Base-by-base conservation (phyloP, 2,113 vertebrate species). In the Phaethornis superciliosus region DNA sequence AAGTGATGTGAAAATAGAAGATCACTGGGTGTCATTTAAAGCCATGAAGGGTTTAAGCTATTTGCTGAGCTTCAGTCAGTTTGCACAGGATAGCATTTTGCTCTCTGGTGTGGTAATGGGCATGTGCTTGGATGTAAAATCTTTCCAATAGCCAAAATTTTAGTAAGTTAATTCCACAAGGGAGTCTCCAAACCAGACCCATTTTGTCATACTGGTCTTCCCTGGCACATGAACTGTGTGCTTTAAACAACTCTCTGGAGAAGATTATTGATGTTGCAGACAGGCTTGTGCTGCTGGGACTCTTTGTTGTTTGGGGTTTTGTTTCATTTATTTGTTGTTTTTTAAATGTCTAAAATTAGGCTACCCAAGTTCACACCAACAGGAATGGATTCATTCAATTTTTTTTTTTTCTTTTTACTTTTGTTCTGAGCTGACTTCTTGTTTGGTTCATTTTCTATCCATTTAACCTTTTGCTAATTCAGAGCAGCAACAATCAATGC, bases 241-340 rank as follows among this genome's bases (percentile, higher is more conserved):
- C 69, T 94, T 96, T 72, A 88, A 93, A 93, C 26, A 58, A 20
- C 68, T 85, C 68, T 95, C 90, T 92, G 68, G 93, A 95, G 42
- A 85, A 80, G 37, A 49, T 88, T 87, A 55, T 30, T 65, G 75
- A 49, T 85, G 49, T 67, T 90, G 49, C 49, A 89, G 81, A 26
- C 10, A 26, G 87, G 44, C 15, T 86, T 26, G 59, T 79, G 44
- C 52, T 92, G 52, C 70, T 55, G 76, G 80, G 54, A 75, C 63
- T 59, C 19, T 22, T 33, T 40, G 40, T 40, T 40, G 40, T 40
- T 40, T 40, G 40, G 40, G 10, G 40, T 40, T 40, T 9, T 40
- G 37, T 40, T 40, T 40, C 40, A 40, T 11, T 40, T 40, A 40
- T 40, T n/a, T 33, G 55, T 64, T 35, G 56, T 47, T 28, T 28